These are phyloP conservation scores for Epizoanthus stellaris DNA, from an alignment of 92 coral and sea anemone species.

Conservation along the genomic window DNA sequence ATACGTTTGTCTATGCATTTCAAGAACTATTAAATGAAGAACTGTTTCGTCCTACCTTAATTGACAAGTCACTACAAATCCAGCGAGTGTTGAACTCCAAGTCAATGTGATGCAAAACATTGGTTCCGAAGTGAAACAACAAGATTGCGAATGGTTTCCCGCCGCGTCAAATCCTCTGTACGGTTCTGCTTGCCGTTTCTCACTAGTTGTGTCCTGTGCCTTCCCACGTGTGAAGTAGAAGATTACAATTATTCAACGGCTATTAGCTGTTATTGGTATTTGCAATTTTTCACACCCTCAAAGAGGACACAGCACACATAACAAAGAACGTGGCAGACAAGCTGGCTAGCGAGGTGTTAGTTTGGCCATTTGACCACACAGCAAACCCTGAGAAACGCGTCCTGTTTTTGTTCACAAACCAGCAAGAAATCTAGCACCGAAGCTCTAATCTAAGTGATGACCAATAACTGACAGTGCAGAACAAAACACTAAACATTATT, in stretches of 20 bases:
- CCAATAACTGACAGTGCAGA: background rate
- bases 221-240: conserved; percentile 68
- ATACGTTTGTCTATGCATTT: too few relatives aligned
- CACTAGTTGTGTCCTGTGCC: conserved; percentile 8
- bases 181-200: conserved; percentile 19
- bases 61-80: too few relatives aligned
- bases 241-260: conserved; percentile 65
- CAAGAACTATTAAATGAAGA: too few relatives aligned
- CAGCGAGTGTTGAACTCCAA: background rate
- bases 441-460: conserved; percentile 1
- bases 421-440: background rate
- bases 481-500: conserved; percentile 13
- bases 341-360: conserved; percentile 37
- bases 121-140: background rate
- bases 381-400: background rate
- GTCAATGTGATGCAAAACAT: background rate
- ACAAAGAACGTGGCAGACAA: conserved; percentile 27
- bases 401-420: background rate
- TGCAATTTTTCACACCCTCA: conserved; percentile 79
- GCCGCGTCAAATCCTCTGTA: background rate
- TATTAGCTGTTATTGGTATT: conserved; percentile 58
- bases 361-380: conserved; percentile 25
- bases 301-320: conserved; percentile 32
- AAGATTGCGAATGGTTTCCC: background rate
- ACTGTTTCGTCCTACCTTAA: too few relatives aligned